Percentiles rank a stretch among this genome's conserved stretches.
Conservation (phyloP, 2,888 invertebrate species). For the Xestia c-nigrum region DNA sequence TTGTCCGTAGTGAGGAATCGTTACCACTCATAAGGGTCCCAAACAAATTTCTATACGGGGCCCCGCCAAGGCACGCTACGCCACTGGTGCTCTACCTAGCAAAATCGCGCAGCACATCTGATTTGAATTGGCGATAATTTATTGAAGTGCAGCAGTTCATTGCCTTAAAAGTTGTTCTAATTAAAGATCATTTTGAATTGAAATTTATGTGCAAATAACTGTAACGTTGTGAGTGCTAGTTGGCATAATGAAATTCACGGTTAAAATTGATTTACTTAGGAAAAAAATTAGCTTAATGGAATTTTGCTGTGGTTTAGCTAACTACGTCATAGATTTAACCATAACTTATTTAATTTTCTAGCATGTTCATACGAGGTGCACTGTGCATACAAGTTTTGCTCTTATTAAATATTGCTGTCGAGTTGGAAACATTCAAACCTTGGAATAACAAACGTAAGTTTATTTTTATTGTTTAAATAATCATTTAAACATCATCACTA, state of each 20-base stretch:
- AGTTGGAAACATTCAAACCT: constrained; percentile 72
- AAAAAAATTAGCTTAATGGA: constrained; percentile 41
- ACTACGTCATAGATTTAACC: constrained; percentile 39
- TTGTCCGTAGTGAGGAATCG: too few relatives aligned
- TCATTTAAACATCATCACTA: not conserved
- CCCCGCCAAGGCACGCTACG: too few relatives aligned
- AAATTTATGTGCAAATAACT: constrained; percentile 14
- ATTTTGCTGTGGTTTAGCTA: constrained; percentile 21
- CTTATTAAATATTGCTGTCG: constrained; percentile 70
- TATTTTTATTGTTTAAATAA: not conserved
- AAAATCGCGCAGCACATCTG: constrained; percentile 32
- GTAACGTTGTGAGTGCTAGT: constrained; percentile 11
- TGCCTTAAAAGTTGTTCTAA: constrained; percentile 20
- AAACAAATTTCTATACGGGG: too few relatives aligned
- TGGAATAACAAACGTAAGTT: constrained; percentile 83
- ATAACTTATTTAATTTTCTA: constrained; percentile 66
- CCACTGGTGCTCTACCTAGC: constrained; percentile 38
- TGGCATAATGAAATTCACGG: constrained; percentile 50
- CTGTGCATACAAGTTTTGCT: constrained; percentile 74
- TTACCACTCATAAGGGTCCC: too few relatives aligned
- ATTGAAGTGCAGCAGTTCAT: constrained; percentile 26
- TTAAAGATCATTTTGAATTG: constrained; percentile 5
- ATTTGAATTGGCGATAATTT: constrained; percentile 45
- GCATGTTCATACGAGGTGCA: constrained; percentile 73
- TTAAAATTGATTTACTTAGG: constrained; percentile 44